A percentile compares a stretch with the other conserved stretches of the same genome.
Conservation (phyloP, 2,113 vertebrate genomes). For the Eleginops maclovinus region DNA sequence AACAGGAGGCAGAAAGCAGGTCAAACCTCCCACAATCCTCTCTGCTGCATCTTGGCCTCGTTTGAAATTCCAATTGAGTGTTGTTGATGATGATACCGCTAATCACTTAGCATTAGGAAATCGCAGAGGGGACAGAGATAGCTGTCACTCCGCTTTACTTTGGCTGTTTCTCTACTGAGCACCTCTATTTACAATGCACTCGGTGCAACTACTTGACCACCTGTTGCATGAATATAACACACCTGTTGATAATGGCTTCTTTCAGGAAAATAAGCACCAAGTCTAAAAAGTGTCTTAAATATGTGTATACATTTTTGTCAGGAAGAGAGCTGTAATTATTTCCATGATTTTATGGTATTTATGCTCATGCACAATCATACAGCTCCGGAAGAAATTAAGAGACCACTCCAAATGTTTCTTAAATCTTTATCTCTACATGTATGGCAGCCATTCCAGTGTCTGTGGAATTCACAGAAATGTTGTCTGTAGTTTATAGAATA, state of each 20-base stretch:
- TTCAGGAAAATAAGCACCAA: neutral
- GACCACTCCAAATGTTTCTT: too few species aligned
- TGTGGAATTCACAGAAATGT: too few species aligned
- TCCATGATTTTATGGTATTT: neutral
- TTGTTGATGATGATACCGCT: conserved; percentile 64
- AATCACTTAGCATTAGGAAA: conserved; percentile 70
- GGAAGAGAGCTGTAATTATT: neutral
- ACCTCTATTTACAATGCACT: conserved; percentile 3
- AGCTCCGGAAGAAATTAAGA: too few species aligned
- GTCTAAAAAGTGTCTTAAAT: neutral
- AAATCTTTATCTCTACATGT: too few species aligned
- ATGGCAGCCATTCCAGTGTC: too few species aligned
- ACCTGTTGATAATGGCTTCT: neutral
- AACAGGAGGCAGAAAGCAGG: conserved; percentile 65
- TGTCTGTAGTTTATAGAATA: too few species aligned
- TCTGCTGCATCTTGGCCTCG: conserved; percentile 61
- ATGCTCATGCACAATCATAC: too few species aligned
- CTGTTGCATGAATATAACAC: conserved; percentile 33
- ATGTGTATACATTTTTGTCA: neutral
- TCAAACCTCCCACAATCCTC: conserved; percentile 69
- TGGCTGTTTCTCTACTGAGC: neutral
- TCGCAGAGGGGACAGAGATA: conserved; percentile 19
- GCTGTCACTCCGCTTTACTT: conserved; percentile 22
- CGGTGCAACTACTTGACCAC: conserved; percentile 14
- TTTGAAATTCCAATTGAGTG: conserved; percentile 75